Conservation (phyloP, 2,797 vertebrate species). For the Myripristis jacobus region DNA sequence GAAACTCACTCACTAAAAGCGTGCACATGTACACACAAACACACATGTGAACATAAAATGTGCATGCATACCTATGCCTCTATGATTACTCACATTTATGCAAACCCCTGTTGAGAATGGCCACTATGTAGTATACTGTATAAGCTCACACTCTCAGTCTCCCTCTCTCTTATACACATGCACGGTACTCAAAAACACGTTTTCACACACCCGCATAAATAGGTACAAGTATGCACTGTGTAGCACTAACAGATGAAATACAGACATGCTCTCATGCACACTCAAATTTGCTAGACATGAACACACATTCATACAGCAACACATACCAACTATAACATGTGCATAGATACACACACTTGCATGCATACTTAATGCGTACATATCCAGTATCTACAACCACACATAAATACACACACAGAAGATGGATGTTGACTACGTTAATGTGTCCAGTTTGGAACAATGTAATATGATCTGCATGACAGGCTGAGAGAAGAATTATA, state of each 20-base stretch:
- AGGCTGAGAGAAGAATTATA: conserved; percentile 37
- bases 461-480: conserved; percentile 51
- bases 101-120: background rate
- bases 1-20: background rate
- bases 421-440: conserved; percentile 58
- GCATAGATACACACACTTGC: background rate
- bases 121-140: too few relatives aligned
- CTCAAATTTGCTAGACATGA: background rate
- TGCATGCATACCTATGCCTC: background rate
- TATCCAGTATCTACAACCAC: background rate
- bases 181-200: background rate
- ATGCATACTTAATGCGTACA: conserved; percentile 3
- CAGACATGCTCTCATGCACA: background rate
- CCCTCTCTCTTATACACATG: too few relatives aligned
- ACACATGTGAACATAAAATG: conserved; percentile 20
- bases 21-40: conserved; percentile 17
- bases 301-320: background rate
- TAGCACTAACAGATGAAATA: background rate
- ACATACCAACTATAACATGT: background rate
- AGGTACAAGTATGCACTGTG: too few relatives aligned
- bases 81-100: conserved; percentile 11
- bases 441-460: conserved; percentile 62
- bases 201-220: too few relatives aligned
- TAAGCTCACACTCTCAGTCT: too few relatives aligned
- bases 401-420: conserved; percentile 27